Evolutionary conservation across 2,113 vertebrate genomes (phyloP), one percentile per base, ranked within the genome.

Genomic region (Symphodus melops): DNA sequence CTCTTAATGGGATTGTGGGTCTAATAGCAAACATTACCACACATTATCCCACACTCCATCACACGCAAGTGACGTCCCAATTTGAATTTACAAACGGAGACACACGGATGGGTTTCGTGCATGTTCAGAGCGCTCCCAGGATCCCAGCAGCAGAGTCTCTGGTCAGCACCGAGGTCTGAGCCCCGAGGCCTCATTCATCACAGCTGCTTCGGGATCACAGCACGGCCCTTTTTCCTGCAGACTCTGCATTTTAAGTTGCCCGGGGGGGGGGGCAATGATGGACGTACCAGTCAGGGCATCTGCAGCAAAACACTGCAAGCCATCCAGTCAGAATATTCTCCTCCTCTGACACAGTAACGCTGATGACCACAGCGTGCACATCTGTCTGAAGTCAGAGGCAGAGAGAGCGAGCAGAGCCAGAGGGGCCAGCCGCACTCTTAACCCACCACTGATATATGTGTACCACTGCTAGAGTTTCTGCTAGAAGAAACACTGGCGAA

Each of bases 161-260:
- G 86, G 88, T 90, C 86, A 90, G 81, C 75, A 70, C 72, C 62
- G 80, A 79, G 82, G 81, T 79, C 76, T 46, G 21, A 54, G 83
- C 80, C 81, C 75, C 23, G 42, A 58, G 86, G 83, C 84, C 84
- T 89, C 90, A 91, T 93, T 86, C 86, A 91, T 93, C 88, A 91
- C 86, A 77, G 75, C 83, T 75, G 82, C 61, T 82, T 81, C 81
- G 59, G 79, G 59, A 88, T 91, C 84, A 85, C 54, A 72, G 81
- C 59, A 21, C 55, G 41, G 56, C 25, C 25, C 61, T 57, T 56
- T 66, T 88, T 89, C 81, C 83, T 89, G 91, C 91, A 76, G 55
- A 90, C 67, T 63, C 73, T 75, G 88, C 88, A 84, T 89, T 89
- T 85, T 81, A 70, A 41, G 41, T 59, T 55, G 74, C 84, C 80